phyloP scores from a whole-genome alignment of 2,888 invertebrate genomes.

The Blera fallax region DNA sequence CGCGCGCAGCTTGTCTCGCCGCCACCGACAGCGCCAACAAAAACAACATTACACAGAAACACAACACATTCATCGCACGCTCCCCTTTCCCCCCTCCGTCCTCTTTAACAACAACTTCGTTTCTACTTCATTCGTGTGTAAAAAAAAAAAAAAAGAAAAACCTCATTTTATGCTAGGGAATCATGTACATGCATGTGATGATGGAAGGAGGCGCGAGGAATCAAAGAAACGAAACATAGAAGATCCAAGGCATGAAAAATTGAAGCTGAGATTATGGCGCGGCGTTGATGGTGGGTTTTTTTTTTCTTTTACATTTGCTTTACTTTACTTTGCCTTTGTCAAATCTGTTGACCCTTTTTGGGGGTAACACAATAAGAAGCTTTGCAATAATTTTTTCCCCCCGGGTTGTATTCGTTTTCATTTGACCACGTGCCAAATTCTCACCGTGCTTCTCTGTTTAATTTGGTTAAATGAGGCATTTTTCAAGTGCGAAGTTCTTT shows the following conservation, averaged over 20 bases:
- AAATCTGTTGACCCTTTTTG: slow-evolving; percentile 23
- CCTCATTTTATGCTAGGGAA: slow-evolving; percentile 30
- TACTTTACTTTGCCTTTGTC: neutral
- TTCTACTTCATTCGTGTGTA: neutral
- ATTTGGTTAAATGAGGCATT: too few species aligned
- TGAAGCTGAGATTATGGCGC: slow-evolving; percentile 33
- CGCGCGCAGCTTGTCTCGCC: slow-evolving; percentile 56
- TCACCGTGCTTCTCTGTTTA: too few species aligned
- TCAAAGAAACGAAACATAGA: slow-evolving; percentile 23
- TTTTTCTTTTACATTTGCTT: neutral
- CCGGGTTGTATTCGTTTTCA: slow-evolving; percentile 47
- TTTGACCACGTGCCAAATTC: slow-evolving; percentile 59
- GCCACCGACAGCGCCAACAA: slow-evolving; percentile 32
- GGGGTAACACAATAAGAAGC: neutral
- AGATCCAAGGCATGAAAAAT: slow-evolving; percentile 23
- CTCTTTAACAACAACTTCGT: slow-evolving; percentile 11
- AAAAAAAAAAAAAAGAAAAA: neutral
- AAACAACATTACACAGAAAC: slow-evolving; percentile 23
- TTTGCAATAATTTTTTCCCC: slow-evolving; percentile 19
- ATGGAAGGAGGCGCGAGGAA: neutral
- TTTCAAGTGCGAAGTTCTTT: too few species aligned
- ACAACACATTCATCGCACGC: neutral
- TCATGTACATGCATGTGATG: neutral
- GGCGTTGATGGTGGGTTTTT: neutral
- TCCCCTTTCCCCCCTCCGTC: slow-evolving; percentile 7